A percentile compares a stretch with the other conserved stretches of the same genome.
These are phyloP conservation scores for Netelia inedita DNA, from an alignment of 2,888 invertebrate genomes.

Conservation along the genomic window DNA sequence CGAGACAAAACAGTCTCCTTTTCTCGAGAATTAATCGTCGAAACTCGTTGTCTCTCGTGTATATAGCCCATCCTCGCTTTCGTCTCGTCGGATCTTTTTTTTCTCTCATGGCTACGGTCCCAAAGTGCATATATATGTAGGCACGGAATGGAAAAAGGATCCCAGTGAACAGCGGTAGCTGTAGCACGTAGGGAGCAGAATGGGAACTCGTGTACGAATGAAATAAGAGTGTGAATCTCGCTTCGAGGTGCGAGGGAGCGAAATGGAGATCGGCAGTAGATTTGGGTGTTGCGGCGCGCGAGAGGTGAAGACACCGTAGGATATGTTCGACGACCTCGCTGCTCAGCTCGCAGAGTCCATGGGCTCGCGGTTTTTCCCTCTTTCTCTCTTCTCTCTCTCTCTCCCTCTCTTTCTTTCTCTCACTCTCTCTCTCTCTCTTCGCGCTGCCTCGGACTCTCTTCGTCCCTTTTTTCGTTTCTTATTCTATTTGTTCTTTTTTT, in stretches of 20 bases:
- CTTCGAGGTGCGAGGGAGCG: conserved; percentile 59
- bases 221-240: conserved; percentile 63
- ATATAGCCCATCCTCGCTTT: neutral
- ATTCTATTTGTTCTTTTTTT: conserved; percentile 14
- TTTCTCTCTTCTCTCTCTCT: conserved; percentile 21
- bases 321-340: conserved; percentile 71
- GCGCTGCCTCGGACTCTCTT: neutral
- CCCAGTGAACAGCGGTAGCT: conserved; percentile 27
- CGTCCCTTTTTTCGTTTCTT: conserved; percentile 8
- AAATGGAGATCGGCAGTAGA: conserved; percentile 67
- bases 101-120: conserved; percentile 8
- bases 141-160: conserved; percentile 3
- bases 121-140: neutral
- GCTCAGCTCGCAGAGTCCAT: conserved; percentile 20
- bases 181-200: conserved; percentile 39
- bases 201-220: conserved; percentile 66
- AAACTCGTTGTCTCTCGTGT: conserved; percentile 7
- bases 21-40: conserved; percentile 22
- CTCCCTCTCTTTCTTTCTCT: conserved; percentile 17
- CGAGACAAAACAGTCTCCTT: neutral
- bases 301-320: conserved; percentile 67
- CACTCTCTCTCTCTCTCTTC: conserved; percentile 16
- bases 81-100: neutral
- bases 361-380: conserved; percentile 34
- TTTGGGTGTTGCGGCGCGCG: conserved; percentile 61